These are phyloP conservation scores for Conus canariensis DNA, from an alignment of 2,888 invertebrate genomes.

Conservation along the genomic window DNA sequence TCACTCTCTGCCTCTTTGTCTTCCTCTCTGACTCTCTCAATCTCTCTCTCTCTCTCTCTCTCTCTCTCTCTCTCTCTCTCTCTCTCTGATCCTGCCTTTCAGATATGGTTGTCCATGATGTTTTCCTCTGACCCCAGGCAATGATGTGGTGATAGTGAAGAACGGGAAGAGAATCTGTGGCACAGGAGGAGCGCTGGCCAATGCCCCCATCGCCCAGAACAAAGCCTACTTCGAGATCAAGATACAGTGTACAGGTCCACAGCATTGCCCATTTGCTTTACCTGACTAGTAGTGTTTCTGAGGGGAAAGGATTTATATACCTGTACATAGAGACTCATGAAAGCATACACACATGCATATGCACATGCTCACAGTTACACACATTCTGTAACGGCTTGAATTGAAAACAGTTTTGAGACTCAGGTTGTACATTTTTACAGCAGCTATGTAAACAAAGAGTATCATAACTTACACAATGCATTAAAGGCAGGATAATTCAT, in stretches of 20 bases:
- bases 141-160: constrained; percentile 97
- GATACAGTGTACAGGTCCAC: constrained; percentile 92
- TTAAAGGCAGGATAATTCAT: no score
- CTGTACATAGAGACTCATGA: background rate
- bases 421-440: no score
- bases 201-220: constrained; percentile 94
- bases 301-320: background rate
- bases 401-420: background rate
- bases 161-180: constrained; percentile 96
- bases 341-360: background rate
- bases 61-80: no score
- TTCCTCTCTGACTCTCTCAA: no score
- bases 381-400: no score
- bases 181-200: constrained; percentile 95
- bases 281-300: no score
- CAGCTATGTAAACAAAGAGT: no score
- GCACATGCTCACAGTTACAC: background rate
- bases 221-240: constrained; percentile 99
- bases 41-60: no score
- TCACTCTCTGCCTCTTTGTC: no score
- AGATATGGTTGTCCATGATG: background rate
- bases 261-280: no score
- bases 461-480: no score
- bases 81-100: no score
- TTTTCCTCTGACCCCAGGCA: constrained; percentile 83